These are phyloP conservation scores for Drosophila lacertosa DNA, from an alignment of 1,140 invertebrate genomes.

Conservation along the genomic window DNA sequence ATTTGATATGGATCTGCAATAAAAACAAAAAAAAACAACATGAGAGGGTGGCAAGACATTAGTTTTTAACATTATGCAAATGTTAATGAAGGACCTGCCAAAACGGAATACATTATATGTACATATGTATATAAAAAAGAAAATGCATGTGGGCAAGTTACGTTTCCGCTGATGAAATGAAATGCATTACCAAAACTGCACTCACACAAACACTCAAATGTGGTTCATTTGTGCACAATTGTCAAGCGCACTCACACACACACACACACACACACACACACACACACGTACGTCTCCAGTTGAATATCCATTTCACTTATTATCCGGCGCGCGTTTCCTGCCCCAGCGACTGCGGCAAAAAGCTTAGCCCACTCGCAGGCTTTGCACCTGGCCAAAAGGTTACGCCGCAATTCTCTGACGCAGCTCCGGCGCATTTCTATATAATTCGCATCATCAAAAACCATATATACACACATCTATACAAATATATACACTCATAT, in stretches of 20 bases:
- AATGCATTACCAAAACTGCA: slow-evolving; percentile 74
- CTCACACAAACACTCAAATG: slow-evolving; percentile 33
- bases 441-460: slow-evolving; percentile 70
- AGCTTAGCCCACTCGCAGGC: slow-evolving; percentile 37
- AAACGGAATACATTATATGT: slow-evolving; percentile 48
- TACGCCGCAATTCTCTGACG: slow-evolving; percentile 23
- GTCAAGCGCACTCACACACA: slow-evolving; percentile 41
- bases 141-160: slow-evolving; percentile 61
- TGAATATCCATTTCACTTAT: slow-evolving; percentile 76
- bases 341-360: slow-evolving; percentile 23
- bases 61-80: slow-evolving; percentile 66
- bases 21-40: no score
- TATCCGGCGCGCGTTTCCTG: slow-evolving; percentile 72
- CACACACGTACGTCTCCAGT: slow-evolving; percentile 41
- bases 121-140: slow-evolving; percentile 6
- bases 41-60: slow-evolving; percentile 53
- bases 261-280: slow-evolving; percentile 26
- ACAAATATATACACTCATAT: not conserved
- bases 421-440: slow-evolving; percentile 49
- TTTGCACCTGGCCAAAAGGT: slow-evolving; percentile 53
- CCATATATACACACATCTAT: not conserved
- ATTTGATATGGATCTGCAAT: slow-evolving; percentile 97
- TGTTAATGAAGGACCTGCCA: slow-evolving; percentile 70
- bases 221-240: slow-evolving; percentile 70
- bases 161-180: slow-evolving; percentile 80